Percentiles rank a stretch among this genome's conserved stretches.
Conservation (phyloP, 1,140 invertebrate genomes). For the Euwallacea similis region DNA sequence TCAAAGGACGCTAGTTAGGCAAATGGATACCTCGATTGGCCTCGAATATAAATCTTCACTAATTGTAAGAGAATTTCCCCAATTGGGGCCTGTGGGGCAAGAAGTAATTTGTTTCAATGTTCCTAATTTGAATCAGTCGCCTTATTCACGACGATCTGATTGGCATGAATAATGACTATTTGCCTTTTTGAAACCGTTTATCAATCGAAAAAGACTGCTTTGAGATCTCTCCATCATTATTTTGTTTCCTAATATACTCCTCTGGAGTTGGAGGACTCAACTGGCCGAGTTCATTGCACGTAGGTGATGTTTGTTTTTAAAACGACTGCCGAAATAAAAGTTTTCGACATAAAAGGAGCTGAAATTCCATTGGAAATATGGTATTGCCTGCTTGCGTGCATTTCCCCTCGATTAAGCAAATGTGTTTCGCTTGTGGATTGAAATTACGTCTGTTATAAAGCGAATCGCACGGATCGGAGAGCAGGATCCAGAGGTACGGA, state of each 20-base stretch:
- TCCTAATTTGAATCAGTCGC: conserved; percentile 7
- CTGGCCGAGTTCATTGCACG: too few relatives aligned
- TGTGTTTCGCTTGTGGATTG: conserved; percentile 22
- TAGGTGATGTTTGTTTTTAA: too few relatives aligned
- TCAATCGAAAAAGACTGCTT: neutral
- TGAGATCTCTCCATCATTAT: too few relatives aligned
- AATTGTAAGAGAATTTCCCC: conserved; percentile 23
- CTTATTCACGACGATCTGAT: neutral
- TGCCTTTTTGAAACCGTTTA: neutral
- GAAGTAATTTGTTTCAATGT: conserved; percentile 17
- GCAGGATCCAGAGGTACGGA: conserved; percentile 8
- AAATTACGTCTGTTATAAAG: conserved; percentile 27
- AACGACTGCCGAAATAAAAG: conserved; percentile 1
- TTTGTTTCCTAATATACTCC: too few relatives aligned
- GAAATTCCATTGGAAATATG: conserved; percentile 26
- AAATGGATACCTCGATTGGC: conserved; percentile 13
- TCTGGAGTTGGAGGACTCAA: too few relatives aligned
- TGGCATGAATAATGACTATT: neutral
- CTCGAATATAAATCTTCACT: conserved; percentile 16
- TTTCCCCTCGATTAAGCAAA: conserved; percentile 31
- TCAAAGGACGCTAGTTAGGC: conserved; percentile 4
- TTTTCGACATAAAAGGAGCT: neutral
- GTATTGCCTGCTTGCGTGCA: conserved; percentile 19
- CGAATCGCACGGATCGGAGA: conserved; percentile 9
- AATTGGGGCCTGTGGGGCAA: conserved; percentile 10